Evolutionary conservation across 2,888 invertebrate species (phyloP), one percentile per base, ranked within the genome.

Genomic region (Epirrhoe alternata): DNA sequence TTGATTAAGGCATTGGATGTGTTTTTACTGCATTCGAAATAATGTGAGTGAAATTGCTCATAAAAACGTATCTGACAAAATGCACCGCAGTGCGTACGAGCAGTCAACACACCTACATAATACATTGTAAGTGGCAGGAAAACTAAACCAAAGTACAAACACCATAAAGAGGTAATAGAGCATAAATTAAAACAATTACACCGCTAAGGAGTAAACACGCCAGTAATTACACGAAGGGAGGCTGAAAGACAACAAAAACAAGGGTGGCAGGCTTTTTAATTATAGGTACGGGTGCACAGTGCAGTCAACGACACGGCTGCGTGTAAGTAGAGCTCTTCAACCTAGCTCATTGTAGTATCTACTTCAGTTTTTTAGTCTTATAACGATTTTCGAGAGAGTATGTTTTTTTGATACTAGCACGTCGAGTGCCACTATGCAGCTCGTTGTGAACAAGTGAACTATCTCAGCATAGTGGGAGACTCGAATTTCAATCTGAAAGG

Each of bases 111-210:
- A 42, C 38, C 38, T 42, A 42, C 38, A 12, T 12, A 42, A 42
- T 42, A 56, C 45, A 8, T 47, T 47, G 33, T 33, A 35, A 53
- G 49, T 52, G 50, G 51, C 31, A 61, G 61, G 50, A 58, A 66
- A 50, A 56, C 61, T 8, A 33, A 57, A 51, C 24, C 51, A 51
- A 42, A 59, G 50, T 50, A 59, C 17, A 50, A 59, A 56, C 64
- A 58, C 64, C 49, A 66, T 56, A 65, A 54, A 69, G 55, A 55
- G 59, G 63, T 68, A 70, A 70, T 68, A 62, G 64, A 64, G 50
- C 67, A 71, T 73, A 68, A 69, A 69, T 72, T 68, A 71, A 68
- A 58, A 66, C 64, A 69, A 73, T 74, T 72, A 71, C 69, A 47
- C 66, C 64, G 67, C 65, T 66, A 69, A 64, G 67, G 65, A 55